Conservation (phyloP, 2,888 invertebrate genomes). For the Stenoptilia bipunctidactyla region DNA sequence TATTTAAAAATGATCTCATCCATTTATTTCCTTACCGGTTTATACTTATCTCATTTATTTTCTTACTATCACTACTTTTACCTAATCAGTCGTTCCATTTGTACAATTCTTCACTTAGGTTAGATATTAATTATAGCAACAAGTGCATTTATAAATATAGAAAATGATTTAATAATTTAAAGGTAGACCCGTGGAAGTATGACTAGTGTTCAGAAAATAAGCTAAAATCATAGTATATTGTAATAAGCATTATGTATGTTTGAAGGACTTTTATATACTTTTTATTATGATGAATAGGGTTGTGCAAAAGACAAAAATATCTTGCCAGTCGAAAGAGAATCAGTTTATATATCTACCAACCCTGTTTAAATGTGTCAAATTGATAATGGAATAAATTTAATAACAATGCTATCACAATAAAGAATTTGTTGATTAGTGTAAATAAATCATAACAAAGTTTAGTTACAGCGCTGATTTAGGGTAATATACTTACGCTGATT, state of each 20-base stretch:
- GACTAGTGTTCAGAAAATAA: slow-evolving; percentile 56
- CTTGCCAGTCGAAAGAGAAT: slow-evolving; percentile 7
- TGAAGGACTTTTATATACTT: slow-evolving; percentile 57
- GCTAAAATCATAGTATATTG: slow-evolving; percentile 19
- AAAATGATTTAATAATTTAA: slow-evolving; percentile 46
- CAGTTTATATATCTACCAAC: slow-evolving; percentile 14
- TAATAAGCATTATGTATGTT: slow-evolving; percentile 15
- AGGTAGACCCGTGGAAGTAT: slow-evolving; percentile 38
- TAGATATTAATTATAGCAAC: slow-evolving; percentile 50
- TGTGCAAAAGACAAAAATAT: slow-evolving; percentile 30
- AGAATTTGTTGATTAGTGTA: slow-evolving; percentile 23
- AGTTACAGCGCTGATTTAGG: no score
- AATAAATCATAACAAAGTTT: slow-evolving; percentile 16
- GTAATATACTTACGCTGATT: no score
- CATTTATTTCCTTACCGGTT: neutral
- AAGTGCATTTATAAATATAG: slow-evolving; percentile 69
- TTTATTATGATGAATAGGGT: slow-evolving; percentile 57
- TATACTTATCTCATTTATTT: neutral
- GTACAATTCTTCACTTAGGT: slow-evolving; percentile 26
- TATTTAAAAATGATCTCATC: neutral
- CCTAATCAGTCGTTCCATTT: neutral
- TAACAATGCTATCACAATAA: slow-evolving; percentile 11
- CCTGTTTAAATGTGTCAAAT: slow-evolving; percentile 37
- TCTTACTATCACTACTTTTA: neutral
- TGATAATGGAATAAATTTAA: slow-evolving; percentile 20